phyloP scores from a whole-genome alignment of 2,113 vertebrate species.

The Otolemur garnettii region DNA sequence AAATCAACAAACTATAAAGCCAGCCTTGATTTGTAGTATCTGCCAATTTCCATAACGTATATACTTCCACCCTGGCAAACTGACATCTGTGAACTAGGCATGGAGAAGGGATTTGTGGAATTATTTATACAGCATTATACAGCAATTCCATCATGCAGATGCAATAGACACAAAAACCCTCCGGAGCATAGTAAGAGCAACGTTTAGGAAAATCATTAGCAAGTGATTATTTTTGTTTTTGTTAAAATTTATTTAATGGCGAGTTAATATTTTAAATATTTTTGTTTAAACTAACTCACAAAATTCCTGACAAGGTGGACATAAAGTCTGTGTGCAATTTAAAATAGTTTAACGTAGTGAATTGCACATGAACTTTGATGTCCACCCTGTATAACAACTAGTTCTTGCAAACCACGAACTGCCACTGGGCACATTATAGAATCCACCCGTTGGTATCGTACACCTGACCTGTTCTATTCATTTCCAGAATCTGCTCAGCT shows the following conservation, averaged over 20 bases:
- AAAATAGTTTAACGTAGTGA: too few species aligned
- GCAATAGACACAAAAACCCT: background rate
- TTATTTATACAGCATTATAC: background rate
- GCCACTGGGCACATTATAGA: background rate
- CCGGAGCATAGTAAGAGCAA: background rate
- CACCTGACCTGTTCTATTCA: background rate
- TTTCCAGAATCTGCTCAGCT: slow-evolving; percentile 5
- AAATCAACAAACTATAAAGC: slow-evolving; percentile 27
- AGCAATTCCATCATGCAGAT: background rate
- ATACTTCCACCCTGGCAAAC: background rate
- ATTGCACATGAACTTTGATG: too few species aligned
- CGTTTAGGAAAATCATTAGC: slow-evolving; percentile 13
- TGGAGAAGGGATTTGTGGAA: background rate
- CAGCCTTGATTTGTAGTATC: background rate
- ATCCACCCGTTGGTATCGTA: background rate
- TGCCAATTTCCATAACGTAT: background rate
- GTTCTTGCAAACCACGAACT: background rate
- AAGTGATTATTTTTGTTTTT: slow-evolving; percentile 53
- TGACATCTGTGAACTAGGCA: background rate
- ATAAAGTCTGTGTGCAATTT: too few species aligned
- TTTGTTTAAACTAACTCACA: slow-evolving; percentile 9
- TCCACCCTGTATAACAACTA: background rate
- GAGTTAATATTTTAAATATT: slow-evolving; percentile 9
- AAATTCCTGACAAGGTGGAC: background rate
- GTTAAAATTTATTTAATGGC: background rate